These are phyloP conservation scores for Notolabrus celidotus DNA, from an alignment of 2,797 vertebrate genomes.

Conservation along the genomic window DNA sequence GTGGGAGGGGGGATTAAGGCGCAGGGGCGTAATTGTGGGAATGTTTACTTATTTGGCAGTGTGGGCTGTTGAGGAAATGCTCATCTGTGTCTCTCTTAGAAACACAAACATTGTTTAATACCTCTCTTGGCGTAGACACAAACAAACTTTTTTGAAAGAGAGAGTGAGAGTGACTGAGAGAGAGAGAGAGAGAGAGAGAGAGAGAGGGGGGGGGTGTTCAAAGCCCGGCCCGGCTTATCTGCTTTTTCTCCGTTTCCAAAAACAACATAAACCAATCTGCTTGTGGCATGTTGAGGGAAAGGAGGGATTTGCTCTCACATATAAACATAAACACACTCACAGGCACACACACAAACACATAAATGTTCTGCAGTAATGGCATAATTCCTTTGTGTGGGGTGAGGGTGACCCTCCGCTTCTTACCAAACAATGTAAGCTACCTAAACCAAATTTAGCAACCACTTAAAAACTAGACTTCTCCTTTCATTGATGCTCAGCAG, in stretches of 20 bases:
- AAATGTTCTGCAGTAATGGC: conserved; percentile 34
- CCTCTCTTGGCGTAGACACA: background rate
- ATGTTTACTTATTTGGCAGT: conserved; percentile 58
- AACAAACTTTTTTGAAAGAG: conserved; percentile 7
- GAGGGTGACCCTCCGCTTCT: conserved; percentile 27
- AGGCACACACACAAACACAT: conserved; percentile 19
- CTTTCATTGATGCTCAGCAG: conserved; percentile 32
- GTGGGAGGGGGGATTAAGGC: background rate
- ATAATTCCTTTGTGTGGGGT: conserved; percentile 36
- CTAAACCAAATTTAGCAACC: conserved; percentile 31
- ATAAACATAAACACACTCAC: conserved; percentile 34
- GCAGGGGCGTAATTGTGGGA: conserved; percentile 48
- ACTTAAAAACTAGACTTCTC: conserved; percentile 18
- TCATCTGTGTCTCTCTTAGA: conserved; percentile 25
- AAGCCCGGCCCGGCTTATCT: conserved; percentile 55
- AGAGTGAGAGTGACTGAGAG: conserved; percentile 16
- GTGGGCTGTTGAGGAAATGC: conserved; percentile 48
- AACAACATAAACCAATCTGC: conserved; percentile 65
- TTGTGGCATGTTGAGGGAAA: conserved; percentile 19
- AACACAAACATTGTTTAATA: conserved; percentile 41
- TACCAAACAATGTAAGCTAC: conserved; percentile 50
- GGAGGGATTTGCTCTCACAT: conserved; percentile 23
- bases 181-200: conserved; percentile 12
- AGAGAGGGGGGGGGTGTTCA: conserved; percentile 33
- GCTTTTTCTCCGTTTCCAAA: conserved; percentile 63